Percentiles rank a stretch among this genome's conserved stretches.
These are phyloP conservation scores for Morinoia aosen DNA, from an alignment of 2,888 invertebrate species.

Conservation along the genomic window DNA sequence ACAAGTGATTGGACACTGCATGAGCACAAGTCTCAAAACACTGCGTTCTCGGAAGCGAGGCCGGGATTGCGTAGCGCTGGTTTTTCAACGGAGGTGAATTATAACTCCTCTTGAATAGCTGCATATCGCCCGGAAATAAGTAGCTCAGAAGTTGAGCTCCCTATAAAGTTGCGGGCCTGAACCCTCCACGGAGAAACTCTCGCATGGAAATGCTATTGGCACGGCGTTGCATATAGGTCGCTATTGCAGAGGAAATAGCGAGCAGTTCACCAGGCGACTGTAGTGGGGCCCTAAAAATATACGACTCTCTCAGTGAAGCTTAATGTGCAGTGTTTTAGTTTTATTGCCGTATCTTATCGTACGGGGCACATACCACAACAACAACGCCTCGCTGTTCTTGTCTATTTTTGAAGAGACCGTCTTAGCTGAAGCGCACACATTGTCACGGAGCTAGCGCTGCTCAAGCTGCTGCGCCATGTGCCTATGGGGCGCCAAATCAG, in stretches of 20 bases:
- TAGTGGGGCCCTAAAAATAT: slow-evolving; percentile 16
- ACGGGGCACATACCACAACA: neutral
- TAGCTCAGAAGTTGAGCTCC: slow-evolving; percentile 17
- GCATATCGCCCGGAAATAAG: slow-evolving; percentile 12
- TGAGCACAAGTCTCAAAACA: neutral
- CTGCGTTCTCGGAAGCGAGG: neutral
- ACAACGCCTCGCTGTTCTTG: neutral
- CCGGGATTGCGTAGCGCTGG: neutral
- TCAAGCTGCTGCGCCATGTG: slow-evolving; percentile 13
- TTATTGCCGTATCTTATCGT: slow-evolving; percentile 13
- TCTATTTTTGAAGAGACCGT: slow-evolving; percentile 23
- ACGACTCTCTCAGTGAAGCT: slow-evolving; percentile 40
- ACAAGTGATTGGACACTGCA: neutral
- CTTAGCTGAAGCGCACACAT: neutral
- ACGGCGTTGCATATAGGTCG: neutral
- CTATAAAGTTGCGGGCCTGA: neutral
- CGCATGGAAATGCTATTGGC: neutral
- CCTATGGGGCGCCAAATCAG: slow-evolving; percentile 29
- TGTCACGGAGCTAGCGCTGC: slow-evolving; percentile 28
- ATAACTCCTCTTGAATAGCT: slow-evolving; percentile 12
- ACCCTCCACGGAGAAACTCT: neutral
- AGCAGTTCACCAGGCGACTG: neutral
- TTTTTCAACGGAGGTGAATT: neutral
- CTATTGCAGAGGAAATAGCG: neutral
- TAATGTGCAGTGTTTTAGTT: slow-evolving; percentile 46